Evolutionary conservation across 2,888 invertebrate species (phyloP), one percentile per base, ranked within the genome.

Genomic region (Spilarctia lutea): DNA sequence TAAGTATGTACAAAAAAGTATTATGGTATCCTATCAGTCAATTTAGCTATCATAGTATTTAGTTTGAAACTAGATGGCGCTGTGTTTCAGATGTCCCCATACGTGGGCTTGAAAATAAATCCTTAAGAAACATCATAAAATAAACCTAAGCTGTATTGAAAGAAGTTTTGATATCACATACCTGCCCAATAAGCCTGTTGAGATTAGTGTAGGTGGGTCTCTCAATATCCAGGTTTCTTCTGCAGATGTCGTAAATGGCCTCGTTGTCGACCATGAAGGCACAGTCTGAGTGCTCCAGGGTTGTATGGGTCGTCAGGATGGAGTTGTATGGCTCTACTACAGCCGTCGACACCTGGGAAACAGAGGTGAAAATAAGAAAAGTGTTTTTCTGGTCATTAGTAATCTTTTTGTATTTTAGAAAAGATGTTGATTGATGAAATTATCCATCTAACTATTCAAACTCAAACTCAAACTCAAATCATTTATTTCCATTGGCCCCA

Each of bases 261-360:
- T 97, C 98, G 91, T 98, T 98, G 95, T 98, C 98, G n/a, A 98
- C 98, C 98, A 98, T 98, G 94, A 98, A 98, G 74, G 98, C 98
- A 93, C 98, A 98, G 94, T 98, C 98, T 0, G 98, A 98, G 94
- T 98, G 98, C 92, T 97, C 97, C 85, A 97, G 93, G 1, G 98
- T 98, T 2, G 98, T 99, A 94, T 99, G 99, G 11, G 99, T 99
- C 30, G 98, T 99, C 82, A 99, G 94, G 89, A 99, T 98, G 1
- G 99, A 98, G 94, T 99, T 99, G 96, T 99, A 99, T 0, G 99
- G 99, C 93, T 98, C 98, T 68, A 98, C 98, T 4, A 98, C 98
- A 27, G 98, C 98, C 11, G 98, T 98, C 20, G 98, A 98, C 39
- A 98, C 98, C 97, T 98, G 96, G 30, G n/a, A 75, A 39, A 18